Evolutionary conservation across 2,797 vertebrate species (phyloP), one percentile per base, ranked within the genome.

Genomic region (Siniperca undulata): DNA sequence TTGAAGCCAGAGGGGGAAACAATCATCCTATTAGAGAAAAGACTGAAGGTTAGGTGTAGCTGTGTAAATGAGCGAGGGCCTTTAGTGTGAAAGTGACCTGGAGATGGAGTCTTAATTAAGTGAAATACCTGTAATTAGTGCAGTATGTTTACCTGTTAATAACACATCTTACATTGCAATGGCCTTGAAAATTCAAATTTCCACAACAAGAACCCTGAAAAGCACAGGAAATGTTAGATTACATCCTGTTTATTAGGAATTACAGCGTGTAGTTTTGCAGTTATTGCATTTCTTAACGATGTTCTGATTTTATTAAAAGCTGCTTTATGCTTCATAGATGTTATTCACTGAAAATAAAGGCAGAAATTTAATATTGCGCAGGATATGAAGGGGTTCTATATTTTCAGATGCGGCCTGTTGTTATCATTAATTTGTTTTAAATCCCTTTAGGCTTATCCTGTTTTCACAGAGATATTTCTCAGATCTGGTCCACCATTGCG

Each of bases 401-500:
- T 85, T 20, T 90, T 85, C 46, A 1, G 72, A 89, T 77, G 81
- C 22, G 48, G 81, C 42, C 84, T 90, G 86, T 88, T 92, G 88
- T 93, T 92, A 53, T 89, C 80, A 84, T 93, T 90, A 83, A 93
- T 93, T 90, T 80, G 78, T 91, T 89, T 91, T 74, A 82, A 90
- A 93, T 87, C 86, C 80, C 73, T 86, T 77, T 20, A 78, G 87
- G 86, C 88, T 84, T 61, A 77, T 83, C 64, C 81, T 91, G 90
- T 92, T 93, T 92, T 92, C 74, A 77, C 77, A 85, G 70, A 86
- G 83, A 89, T 85, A 82, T 89, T 91, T 91, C 88, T 86, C 88
- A 90, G 86, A 84, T 86, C 80, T 88, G 72, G 77, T 64, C 36
- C 72, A 78, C 84, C 59, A 75, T 44, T 71, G 70, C 75, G 65